phyloP scores from a whole-genome alignment of 1,140 invertebrate species.

The Odontomachus brunneus region DNA sequence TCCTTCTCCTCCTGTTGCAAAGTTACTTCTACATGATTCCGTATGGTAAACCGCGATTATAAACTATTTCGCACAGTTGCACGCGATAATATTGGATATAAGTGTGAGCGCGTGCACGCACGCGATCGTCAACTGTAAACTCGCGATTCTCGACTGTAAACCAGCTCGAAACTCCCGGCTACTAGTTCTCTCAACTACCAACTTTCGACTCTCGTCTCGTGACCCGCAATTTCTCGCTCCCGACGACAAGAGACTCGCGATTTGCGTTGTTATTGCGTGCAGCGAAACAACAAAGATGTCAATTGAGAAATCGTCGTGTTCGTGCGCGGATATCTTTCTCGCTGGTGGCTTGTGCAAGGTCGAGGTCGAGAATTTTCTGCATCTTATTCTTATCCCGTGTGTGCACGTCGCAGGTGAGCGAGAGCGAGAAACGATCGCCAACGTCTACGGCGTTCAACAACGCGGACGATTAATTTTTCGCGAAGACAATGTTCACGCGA shows the following conservation, averaged over 20 bases:
- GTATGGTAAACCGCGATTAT: too few relatives aligned
- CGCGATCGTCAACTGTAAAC: constrained; percentile 16
- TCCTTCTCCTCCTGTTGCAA: too few relatives aligned
- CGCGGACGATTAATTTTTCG: not conserved
- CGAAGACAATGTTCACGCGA: not conserved
- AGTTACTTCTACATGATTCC: too few relatives aligned
- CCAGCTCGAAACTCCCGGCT: constrained; percentile 38
- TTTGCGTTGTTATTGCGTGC: constrained; percentile 31
- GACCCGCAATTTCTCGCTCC: constrained; percentile 31
- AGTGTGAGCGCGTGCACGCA: not conserved
- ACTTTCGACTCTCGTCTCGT: constrained; percentile 37
- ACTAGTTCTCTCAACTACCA: constrained; percentile 19
- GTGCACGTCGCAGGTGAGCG: not conserved
- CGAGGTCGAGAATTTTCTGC: too few relatives aligned
- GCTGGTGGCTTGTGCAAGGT: not conserved
- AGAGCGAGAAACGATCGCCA: not conserved
- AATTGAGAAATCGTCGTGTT: not conserved
- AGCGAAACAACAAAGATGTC: constrained; percentile 16
- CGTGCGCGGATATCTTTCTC: not conserved
- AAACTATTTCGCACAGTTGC: too few relatives aligned
- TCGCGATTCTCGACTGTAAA: constrained; percentile 24
- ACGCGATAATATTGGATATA: too few relatives aligned
- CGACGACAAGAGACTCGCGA: constrained; percentile 14
- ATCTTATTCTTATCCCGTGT: too few relatives aligned
- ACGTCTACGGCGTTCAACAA: not conserved